phyloP scores from a whole-genome alignment of 2,113 vertebrate genomes.

The Lophura nycthemera region DNA sequence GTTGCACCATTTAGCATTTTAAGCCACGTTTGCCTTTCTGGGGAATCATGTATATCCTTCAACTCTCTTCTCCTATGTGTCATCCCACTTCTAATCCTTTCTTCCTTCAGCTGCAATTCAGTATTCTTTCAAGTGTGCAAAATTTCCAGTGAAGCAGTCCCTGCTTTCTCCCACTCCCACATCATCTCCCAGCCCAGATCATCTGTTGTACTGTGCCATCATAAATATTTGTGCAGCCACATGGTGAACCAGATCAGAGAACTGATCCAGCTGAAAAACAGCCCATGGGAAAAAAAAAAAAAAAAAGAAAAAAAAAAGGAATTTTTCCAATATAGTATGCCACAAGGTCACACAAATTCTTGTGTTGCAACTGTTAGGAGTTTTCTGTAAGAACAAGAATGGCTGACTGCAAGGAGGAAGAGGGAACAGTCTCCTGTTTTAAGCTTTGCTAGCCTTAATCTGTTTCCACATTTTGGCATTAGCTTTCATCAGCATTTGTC shows the following conservation, averaged over 20 bases:
- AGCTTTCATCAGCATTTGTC: background rate
- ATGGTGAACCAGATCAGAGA: constrained; percentile 19
- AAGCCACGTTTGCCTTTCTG: constrained; percentile 31
- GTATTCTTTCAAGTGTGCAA: constrained; percentile 13
- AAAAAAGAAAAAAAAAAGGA: background rate
- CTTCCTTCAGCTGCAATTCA: constrained; percentile 11
- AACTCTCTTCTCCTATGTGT: constrained; percentile 19
- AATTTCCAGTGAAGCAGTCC: background rate
- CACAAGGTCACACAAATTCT: constrained; percentile 40
- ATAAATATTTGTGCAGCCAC: constrained; percentile 49
- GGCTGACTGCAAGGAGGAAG: background rate
- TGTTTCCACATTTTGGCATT: background rate
- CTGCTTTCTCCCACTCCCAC: constrained; percentile 8
- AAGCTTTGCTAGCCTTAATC: background rate
- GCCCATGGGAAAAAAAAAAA: background rate
- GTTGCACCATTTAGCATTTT: background rate
- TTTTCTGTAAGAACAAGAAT: background rate
- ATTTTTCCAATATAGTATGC: constrained; percentile 18
- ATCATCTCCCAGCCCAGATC: constrained; percentile 29
- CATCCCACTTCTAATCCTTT: constrained; percentile 33
- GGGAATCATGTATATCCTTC: constrained; percentile 13
- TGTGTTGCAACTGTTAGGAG: constrained; percentile 18
- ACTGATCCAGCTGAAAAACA: constrained; percentile 24
- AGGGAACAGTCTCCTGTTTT: background rate
- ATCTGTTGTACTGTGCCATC: constrained; percentile 46